Evolutionary conservation across 2,113 vertebrate species (phyloP), one percentile per base, ranked within the genome.

Genomic region (Struthio camelus): DNA sequence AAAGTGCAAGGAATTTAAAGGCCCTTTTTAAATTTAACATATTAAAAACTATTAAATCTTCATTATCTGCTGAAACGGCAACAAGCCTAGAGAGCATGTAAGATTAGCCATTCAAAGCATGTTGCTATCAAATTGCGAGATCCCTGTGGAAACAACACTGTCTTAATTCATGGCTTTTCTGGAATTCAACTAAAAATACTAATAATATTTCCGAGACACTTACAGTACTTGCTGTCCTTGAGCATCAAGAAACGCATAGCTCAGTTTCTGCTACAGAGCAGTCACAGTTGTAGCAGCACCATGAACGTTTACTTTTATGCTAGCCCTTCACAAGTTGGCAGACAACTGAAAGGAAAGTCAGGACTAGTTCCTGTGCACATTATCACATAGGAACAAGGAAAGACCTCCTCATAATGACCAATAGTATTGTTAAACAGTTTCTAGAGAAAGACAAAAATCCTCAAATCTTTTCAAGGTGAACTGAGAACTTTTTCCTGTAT

Each of bases 61-160:
- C 61, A 64, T 87, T 59, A 87, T 61, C 78, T 79, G 56, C 34
- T 71, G 48, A 91, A 87, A 62, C 58, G 78, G 80, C 69, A 93
- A 64, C 46, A n/a, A 46, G 51, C 78, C 80, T 67, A 53, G 50
- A 86, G 44, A 91, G 22, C 32, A 58, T 59, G 4, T 44, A 89
- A 72, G 80, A 76, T 65, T 56, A 92, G 34, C 40, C 30, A 53
- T 79, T 81, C 34, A 34, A 76, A 77, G 50, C 18, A 75, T 0
- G 0, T 34, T 32, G 46, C 64, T 73, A 77, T 46, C 34, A 50
- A 90, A 3, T 69, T 65, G 42, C 61, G 44, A 84, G 75, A 84
- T 9, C 65, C 36, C 46, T 70, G 12, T 51, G 72, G 44, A 90
- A 83, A 80, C 10, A 80, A 54, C 92, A 56, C 16, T 38, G 11